These are phyloP conservation scores for Micromussa lordhowensis DNA, from an alignment of 92 coral and sea anemone species.

Conservation along the genomic window DNA sequence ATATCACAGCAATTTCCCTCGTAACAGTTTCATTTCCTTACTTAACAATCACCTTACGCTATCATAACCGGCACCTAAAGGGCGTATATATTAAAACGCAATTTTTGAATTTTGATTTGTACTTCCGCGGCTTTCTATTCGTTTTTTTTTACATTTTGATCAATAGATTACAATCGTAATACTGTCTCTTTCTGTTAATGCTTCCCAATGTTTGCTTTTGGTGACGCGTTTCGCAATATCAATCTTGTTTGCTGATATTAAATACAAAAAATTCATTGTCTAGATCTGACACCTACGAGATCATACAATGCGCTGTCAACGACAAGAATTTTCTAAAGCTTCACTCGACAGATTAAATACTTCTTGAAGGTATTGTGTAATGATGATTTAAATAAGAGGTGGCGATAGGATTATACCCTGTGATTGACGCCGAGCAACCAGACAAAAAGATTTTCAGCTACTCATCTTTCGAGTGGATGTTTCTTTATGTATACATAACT, in stretches of 20 bases:
- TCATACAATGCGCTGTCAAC: neutral
- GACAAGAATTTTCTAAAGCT: slow-evolving; percentile 12
- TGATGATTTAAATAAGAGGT: neutral
- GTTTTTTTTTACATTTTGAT: neutral
- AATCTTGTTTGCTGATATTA: slow-evolving; percentile 28
- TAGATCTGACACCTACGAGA: neutral
- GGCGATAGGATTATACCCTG: neutral
- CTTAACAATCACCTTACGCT: neutral
- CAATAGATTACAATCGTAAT: slow-evolving; percentile 1
- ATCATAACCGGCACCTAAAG: neutral
- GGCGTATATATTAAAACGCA: slow-evolving; percentile 1
- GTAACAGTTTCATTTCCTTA: neutral
- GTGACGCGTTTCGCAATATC: neutral
- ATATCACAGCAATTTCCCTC: neutral
- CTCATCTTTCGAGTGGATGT: neutral
- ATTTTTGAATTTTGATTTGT: neutral
- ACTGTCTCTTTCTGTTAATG: neutral
- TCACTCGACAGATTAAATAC: slow-evolving; percentile 17
- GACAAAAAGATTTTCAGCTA: neutral
- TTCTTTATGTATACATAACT: slow-evolving; percentile 6
- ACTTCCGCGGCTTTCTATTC: neutral
- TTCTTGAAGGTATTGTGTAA: neutral
- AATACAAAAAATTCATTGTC: neutral
- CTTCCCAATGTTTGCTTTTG: slow-evolving; percentile 5
- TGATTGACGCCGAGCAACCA: neutral